Base-by-base conservation (phyloP, 2,797 vertebrate species). In the Sebastes glaucus region DNA sequence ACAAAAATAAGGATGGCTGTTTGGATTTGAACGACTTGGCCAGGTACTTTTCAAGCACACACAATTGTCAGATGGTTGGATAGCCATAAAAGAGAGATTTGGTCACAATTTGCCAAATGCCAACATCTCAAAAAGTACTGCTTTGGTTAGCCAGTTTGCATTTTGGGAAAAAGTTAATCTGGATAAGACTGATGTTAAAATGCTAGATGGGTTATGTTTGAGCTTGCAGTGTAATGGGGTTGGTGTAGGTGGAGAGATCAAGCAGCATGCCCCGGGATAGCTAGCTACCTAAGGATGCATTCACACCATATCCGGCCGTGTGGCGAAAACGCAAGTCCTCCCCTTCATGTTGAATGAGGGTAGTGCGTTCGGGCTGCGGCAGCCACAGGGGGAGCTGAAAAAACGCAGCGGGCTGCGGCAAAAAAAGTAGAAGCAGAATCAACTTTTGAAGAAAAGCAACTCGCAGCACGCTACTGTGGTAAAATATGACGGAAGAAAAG, bases 11-110 rank as follows among this genome's bases (percentile, higher is more conserved):
- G 89, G 98, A 99, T 61, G 98, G 98, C 1, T 95, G 95, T n/a
- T 92, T 99, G 96, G 98, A 99, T 90, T 94, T 99, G 80, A 98
- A 97, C 56, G 98, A 99, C 87, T 94, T 99, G 88, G 97, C 98
- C 69, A 97, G 98, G 98, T 98, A 90, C 1, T 30, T 75, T 22
- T 25, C 20, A 74, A 30, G 22, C 0, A 63, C 46, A 49, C 46
- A 27, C 18, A 30, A 11, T 7, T 33, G 49, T 23, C n/a, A 25
- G 13, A 46, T 16, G 14, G 2, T 71, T 16, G 3, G 2, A 32
- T 5, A 13, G 35, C 9, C 6, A 7, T 23, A 14, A 65, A 35
- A 56, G 6, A 72, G 3, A 14, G 38, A 79, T 57, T 57, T 33
- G 7, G 16, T 32, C 5, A 66, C 0, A 59, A 28, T 55, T 62